Percentiles rank a stretch among this genome's conserved stretches.
Conservation (phyloP, 2,797 vertebrate species). For the Platalea minor region DNA sequence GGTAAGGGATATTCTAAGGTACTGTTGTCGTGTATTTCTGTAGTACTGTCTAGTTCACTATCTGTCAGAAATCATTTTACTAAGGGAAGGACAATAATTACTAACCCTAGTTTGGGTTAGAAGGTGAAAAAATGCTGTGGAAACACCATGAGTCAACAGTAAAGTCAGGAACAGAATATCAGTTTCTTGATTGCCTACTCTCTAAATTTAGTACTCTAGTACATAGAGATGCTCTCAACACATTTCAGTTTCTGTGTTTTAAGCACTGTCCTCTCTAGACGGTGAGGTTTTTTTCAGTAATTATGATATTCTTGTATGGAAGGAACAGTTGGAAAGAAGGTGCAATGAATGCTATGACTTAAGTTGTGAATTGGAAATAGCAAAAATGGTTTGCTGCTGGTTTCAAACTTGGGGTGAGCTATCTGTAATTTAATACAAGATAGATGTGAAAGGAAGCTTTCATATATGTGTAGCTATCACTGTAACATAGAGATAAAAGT, state of each 20-base stretch:
- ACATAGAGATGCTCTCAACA: background rate
- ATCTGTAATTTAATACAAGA: background rate
- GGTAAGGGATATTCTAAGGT: constrained; percentile 73
- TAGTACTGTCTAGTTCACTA: background rate
- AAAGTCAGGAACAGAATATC: background rate
- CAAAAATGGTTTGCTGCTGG: background rate
- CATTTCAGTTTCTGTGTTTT: background rate
- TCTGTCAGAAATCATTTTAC: background rate
- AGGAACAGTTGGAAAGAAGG: background rate
- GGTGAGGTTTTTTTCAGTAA: background rate
- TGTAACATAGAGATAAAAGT: background rate
- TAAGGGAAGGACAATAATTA: background rate
- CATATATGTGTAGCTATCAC: background rate
- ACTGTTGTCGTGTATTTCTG: background rate
- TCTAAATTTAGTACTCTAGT: background rate
- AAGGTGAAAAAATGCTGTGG: background rate
- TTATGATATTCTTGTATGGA: background rate
- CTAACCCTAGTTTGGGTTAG: background rate
- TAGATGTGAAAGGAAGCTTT: background rate
- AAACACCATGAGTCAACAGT: background rate
- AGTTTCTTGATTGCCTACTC: background rate
- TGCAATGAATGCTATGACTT: background rate
- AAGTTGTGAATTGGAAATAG: background rate
- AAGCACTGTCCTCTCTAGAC: background rate
- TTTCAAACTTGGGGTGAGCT: background rate